Evolutionary conservation across 2,113 vertebrate genomes (phyloP).

Genomic region (Urocitellus parryii): DNA sequence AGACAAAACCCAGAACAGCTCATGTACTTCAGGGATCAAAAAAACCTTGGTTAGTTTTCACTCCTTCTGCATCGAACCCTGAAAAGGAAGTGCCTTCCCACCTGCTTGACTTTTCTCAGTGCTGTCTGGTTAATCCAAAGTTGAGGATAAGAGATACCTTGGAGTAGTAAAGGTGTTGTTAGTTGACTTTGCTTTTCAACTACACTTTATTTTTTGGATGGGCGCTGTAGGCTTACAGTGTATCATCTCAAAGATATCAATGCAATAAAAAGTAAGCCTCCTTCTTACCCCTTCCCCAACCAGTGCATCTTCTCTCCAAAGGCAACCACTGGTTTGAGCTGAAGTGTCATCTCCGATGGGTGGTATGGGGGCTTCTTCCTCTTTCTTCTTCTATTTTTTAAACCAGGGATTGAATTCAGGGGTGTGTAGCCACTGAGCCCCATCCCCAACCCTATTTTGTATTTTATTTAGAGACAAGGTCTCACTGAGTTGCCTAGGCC

Average conservation of each 20-base stretch:
- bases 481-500: no score
- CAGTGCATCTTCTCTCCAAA: not conserved
- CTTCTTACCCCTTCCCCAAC: not conserved
- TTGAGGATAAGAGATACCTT: not conserved
- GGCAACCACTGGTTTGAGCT: not conserved
- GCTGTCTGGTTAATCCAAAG: not conserved
- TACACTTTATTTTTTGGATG: not conserved
- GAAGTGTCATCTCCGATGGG: not conserved
- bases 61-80: not conserved
- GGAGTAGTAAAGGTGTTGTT: not conserved
- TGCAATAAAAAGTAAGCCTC: not conserved
- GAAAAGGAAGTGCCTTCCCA: not conserved
- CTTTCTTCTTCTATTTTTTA: no score
- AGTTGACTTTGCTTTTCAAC: not conserved
- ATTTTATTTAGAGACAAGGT: no score
- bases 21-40: not conserved
- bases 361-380: not conserved
- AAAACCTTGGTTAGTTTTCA: not conserved
- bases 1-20: not conserved
- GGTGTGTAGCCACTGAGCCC: no score
- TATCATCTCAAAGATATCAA: conserved; percentile 15
- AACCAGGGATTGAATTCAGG: no score
- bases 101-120: not conserved
- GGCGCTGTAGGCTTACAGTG: not conserved
- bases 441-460: no score